Percentiles rank a stretch among this genome's conserved stretches.
Conservation (phyloP, 1,140 invertebrate genomes). For the Drosophila dunni region DNA sequence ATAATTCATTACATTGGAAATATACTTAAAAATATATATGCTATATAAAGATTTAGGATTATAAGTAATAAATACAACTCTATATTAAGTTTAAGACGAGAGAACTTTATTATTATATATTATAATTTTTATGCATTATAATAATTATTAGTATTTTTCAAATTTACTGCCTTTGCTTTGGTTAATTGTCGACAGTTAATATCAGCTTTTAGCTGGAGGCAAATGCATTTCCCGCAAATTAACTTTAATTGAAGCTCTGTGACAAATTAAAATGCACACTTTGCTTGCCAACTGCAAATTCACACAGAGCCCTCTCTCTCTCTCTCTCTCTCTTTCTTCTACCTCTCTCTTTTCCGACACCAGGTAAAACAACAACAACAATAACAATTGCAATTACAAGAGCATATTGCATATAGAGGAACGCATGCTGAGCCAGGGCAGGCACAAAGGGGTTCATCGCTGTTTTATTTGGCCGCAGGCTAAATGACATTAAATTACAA, state of each 20-base stretch:
- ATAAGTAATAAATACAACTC: too few species aligned
- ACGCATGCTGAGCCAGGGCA: constrained; percentile 27
- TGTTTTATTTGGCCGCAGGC: constrained; percentile 73
- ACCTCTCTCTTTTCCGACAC: constrained; percentile 21
- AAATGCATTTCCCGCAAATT: constrained; percentile 27
- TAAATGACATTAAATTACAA: constrained; percentile 79
- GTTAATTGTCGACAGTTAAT: neutral
- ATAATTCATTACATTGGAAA: too few species aligned
- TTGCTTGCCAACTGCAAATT: constrained; percentile 6
- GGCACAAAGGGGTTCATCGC: constrained; percentile 39
- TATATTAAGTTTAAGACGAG: too few species aligned
- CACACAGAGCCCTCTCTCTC: neutral
- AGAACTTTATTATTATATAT: too few species aligned
- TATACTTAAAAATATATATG: too few species aligned
- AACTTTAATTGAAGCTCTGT: constrained; percentile 36
- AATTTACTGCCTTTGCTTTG: too few species aligned
- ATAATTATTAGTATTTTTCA: too few species aligned
- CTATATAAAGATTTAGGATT: too few species aligned
- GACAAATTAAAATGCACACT: constrained; percentile 41
- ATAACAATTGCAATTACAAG: constrained; percentile 23
- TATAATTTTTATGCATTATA: too few species aligned
- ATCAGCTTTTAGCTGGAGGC: neutral
- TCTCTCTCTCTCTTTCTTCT: neutral
- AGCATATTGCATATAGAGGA: constrained; percentile 20
- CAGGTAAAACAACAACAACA: constrained; percentile 24